These are phyloP conservation scores for Epinephelus malabaricus DNA, from an alignment of 2,797 vertebrate genomes.

Conservation along the genomic window DNA sequence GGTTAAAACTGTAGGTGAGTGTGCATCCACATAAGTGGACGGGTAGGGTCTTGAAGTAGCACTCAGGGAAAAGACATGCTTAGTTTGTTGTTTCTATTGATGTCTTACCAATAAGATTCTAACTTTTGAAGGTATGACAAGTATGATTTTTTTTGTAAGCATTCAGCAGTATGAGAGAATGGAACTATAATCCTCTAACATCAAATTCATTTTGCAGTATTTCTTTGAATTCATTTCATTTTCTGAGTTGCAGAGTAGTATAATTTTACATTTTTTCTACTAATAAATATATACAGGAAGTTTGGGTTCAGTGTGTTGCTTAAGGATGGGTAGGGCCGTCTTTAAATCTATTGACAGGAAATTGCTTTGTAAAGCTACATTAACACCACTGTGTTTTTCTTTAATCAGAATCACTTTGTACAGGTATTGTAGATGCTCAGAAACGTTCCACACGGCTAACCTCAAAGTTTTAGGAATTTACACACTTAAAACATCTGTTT, in stretches of 20 bases:
- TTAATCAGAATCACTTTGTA: not conserved
- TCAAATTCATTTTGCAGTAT: not conserved
- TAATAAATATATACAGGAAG: not conserved
- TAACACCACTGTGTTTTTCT: not conserved
- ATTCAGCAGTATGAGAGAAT: not conserved
- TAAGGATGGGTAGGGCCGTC: not conserved
- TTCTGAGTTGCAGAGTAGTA: not conserved
- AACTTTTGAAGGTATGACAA: not conserved
- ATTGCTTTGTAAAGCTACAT: not conserved
- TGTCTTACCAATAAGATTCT: not conserved
- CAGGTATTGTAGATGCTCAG: not conserved
- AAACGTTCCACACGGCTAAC: not conserved
- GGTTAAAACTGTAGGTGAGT: slow-evolving; percentile 10
- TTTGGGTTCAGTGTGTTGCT: not conserved
- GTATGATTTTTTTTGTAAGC: not conserved
- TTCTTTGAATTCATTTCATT: not conserved
- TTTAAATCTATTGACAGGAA: not conserved
- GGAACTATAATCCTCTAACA: not conserved
- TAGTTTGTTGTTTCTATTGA: slow-evolving; percentile 3
- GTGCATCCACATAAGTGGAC: slow-evolving; percentile 14
- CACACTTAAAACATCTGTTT: not conserved
- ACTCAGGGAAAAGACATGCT: slow-evolving; percentile 8
- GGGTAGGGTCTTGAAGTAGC: slow-evolving; percentile 31
- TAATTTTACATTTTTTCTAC: not conserved
- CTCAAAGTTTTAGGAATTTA: not conserved